A percentile compares a stretch with the other conserved stretches of the same genome.
These are phyloP conservation scores for Harpagus bidentatus DNA, from an alignment of 2,113 vertebrate genomes.

Conservation along the genomic window DNA sequence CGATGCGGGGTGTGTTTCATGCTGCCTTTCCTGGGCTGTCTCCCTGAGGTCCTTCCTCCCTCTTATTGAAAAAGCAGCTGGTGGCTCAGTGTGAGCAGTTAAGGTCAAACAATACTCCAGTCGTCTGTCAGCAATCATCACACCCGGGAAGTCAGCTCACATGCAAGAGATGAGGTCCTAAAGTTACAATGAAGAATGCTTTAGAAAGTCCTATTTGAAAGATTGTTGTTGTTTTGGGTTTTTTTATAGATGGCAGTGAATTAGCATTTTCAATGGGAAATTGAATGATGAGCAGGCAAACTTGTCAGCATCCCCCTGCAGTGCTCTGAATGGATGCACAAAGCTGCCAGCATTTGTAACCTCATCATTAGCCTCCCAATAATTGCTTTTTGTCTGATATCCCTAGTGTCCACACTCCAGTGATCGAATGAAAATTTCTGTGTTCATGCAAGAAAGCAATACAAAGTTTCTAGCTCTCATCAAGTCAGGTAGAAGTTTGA, in stretches of 20 bases:
- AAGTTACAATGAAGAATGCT: background rate
- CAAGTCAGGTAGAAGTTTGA: background rate
- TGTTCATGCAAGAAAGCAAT: background rate
- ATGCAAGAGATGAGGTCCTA: background rate
- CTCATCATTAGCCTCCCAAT: background rate
- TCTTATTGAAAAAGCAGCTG: background rate
- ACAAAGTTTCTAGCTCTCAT: background rate
- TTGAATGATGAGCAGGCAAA: background rate
- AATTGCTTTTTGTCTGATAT: conserved; percentile 2
- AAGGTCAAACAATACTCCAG: background rate
- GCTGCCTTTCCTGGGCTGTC: background rate
- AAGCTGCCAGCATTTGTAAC: background rate
- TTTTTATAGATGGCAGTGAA: background rate
- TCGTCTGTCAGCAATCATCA: background rate
- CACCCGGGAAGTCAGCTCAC: background rate
- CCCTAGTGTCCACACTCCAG: background rate
- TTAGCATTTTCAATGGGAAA: background rate
- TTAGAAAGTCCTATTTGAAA: background rate
- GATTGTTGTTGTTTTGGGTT: background rate
- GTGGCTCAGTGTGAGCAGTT: background rate
- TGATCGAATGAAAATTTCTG: background rate
- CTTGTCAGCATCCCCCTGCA: background rate
- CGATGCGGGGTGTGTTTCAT: background rate
- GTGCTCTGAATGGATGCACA: background rate
- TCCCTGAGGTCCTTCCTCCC: background rate